phyloP scores from a whole-genome alignment of 2,797 vertebrate genomes.

The Microtus obscurus region DNA sequence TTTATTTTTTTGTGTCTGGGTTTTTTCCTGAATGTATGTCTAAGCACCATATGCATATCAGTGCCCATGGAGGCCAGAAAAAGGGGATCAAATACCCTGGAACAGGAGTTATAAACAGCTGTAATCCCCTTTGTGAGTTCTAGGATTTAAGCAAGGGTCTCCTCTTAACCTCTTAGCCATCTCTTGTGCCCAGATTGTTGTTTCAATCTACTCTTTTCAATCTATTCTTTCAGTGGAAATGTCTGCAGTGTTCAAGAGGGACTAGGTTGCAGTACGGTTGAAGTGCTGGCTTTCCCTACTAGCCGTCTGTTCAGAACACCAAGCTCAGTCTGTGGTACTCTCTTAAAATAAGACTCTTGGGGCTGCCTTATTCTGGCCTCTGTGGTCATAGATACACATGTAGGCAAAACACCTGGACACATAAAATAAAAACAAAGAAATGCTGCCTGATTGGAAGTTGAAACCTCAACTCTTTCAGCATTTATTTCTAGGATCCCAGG shows the following conservation, averaged over 20 bases:
- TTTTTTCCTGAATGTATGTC: background rate
- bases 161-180: background rate
- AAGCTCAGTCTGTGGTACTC: background rate
- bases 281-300: background rate
- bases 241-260: background rate
- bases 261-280: background rate
- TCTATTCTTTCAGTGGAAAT: background rate
- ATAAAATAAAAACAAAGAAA: background rate
- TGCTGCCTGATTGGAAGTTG: background rate
- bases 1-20: background rate
- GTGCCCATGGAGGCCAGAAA: background rate
- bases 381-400: background rate
- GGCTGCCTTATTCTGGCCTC: background rate
- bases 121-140: background rate
- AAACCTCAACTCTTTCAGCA: background rate
- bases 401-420: background rate
- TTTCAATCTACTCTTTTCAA: background rate
- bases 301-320: background rate
- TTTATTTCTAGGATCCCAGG: background rate
- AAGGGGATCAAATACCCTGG: background rate
- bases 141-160: background rate
- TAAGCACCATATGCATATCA: background rate
- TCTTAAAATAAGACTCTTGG: background rate
- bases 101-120: too few relatives aligned
- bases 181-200: background rate